Evolutionary conservation across 2,113 vertebrate genomes (phyloP).

Genomic region (Cottus gobio): DNA sequence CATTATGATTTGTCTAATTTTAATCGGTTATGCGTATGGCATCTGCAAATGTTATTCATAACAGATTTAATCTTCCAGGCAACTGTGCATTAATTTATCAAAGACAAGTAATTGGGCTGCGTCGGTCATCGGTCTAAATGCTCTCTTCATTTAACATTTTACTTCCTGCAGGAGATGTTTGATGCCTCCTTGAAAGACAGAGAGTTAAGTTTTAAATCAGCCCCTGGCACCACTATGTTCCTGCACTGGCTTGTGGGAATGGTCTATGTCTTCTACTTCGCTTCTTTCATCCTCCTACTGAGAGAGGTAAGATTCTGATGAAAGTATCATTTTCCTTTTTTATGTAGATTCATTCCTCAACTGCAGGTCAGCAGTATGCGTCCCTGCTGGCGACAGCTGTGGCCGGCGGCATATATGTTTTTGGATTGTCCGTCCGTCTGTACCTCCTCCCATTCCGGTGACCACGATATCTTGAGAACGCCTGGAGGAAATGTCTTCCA

Average conservation of each 20-base stretch:
- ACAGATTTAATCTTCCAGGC: background rate
- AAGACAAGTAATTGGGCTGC: background rate
- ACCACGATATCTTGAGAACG: background rate
- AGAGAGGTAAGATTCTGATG: conserved; percentile 87
- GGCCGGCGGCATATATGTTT: background rate
- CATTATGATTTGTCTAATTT: background rate
- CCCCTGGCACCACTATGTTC: conserved; percentile 99
- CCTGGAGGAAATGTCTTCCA: background rate
- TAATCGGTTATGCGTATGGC: background rate
- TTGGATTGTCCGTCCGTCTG: background rate
- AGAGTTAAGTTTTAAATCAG: conserved; percentile 97
- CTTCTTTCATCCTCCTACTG: conserved; percentile 96
- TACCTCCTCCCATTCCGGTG: background rate
- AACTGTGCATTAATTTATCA: background rate
- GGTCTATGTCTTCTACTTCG: conserved; percentile 99
- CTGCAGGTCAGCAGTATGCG: background rate
- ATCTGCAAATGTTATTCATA: conserved; percentile 14
- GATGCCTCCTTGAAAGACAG: conserved; percentile 97
- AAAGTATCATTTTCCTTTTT: background rate
- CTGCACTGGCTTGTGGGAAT: conserved; percentile 99
- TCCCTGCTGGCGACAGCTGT: background rate
- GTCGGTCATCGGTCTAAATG: background rate
- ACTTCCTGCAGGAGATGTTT: conserved; percentile 93
- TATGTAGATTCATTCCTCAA: background rate
- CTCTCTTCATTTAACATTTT: background rate